Evolutionary conservation across 1,140 invertebrate species (phyloP), one percentile per base, ranked within the genome.

Genomic region (Drosophila funebris): DNA sequence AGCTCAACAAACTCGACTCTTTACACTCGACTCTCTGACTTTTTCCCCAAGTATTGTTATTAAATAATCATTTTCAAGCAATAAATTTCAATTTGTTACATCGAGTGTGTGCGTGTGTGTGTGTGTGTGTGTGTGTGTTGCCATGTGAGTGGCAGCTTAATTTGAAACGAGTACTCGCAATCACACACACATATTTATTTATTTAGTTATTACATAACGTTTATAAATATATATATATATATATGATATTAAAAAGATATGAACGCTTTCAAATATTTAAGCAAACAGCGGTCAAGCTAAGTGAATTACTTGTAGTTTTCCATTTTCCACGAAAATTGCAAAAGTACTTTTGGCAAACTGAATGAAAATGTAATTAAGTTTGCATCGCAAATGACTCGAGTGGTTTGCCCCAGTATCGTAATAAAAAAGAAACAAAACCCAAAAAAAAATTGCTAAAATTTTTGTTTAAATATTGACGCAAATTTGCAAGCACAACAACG

Each of bases 11-110:
- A 31, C 29, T 31, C 31, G 11, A 1, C 48, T 24, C 43, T 24
- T 8, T 6, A 9, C 2, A 11, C 4, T 27, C n/a, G 46, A 27
- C n/a, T 48, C 11, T 48, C n/a, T 36, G 44, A 27, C 44, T 52
- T 52, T 48, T 48, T 48, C 1, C 2, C n/a, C 44, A 48, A 48
- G 48, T 18, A 52, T 52, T 87, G 60, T 78, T 82, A 87, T 87
- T 88, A 87, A 87, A 88, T 82, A 88, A 82, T 87, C 78, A 87
- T 87, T 88, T 78, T 82, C 67, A 75, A 78, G 82, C 85, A 82
- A 88, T 88, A 87, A 82, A 88, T 87, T 78, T 76, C 82, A 87
- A 82, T 87, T 88, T 88, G 78, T 61, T 27, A 27, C 22, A 24
- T 46, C n/a, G 22, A 46, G 44, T 27, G 24, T 46, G 54, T 76